Evolutionary conservation across 2,113 vertebrate species (phyloP), one percentile per base, ranked within the genome.

Genomic region (Thunnus thynnus): DNA sequence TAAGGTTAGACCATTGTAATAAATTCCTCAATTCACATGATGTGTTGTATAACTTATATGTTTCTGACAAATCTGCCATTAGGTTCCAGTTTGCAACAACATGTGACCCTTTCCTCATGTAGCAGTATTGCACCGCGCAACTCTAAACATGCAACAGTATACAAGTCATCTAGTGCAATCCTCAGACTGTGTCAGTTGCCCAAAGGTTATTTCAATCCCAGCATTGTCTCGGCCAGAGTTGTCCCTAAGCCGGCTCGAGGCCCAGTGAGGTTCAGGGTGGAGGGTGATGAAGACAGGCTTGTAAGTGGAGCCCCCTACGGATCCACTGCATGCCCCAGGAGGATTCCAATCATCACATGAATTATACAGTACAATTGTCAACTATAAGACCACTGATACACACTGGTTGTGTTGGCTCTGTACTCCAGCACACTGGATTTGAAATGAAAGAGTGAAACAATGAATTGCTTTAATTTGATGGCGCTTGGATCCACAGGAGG

Each of bases 291-390:
- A 55, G 17, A 44, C 2, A 3, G 30, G 16, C 12, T 20, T 60
- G 6, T 48, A 36, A 10, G 70, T 65, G 36, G 36, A 25, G 47
- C n/a, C 10, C 10, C 36, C 60, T 52, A 51, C 16, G 27, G 41
- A 41, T 7, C 36, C 2, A 9, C 36, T 41, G 8, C 36, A 2
- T 41, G 36, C 7, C 36, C 17, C 30, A 11, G 58, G 32, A 62
- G 47, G 57, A 44, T 48, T 62, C 20, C 18, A 1, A 22, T 6
- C 7, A 52, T 65, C 76, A 72, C 57, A 61, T 67, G 55, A 68
- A n/a, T 18, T 18, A 30, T 41, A 9, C 30, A 30, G 27, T n/a
- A 16, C 25, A 20, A 6, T 41, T 41, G 36, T 41, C 9, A 41
- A 41, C 36, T 41, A 9, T 8, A 41, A 41, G 36, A 41, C 36